Percentiles rank a stretch among this genome's conserved stretches.
These are phyloP conservation scores for Heliopora coerulea DNA, from an alignment of 92 coral and sea anemone species.

Conservation along the genomic window DNA sequence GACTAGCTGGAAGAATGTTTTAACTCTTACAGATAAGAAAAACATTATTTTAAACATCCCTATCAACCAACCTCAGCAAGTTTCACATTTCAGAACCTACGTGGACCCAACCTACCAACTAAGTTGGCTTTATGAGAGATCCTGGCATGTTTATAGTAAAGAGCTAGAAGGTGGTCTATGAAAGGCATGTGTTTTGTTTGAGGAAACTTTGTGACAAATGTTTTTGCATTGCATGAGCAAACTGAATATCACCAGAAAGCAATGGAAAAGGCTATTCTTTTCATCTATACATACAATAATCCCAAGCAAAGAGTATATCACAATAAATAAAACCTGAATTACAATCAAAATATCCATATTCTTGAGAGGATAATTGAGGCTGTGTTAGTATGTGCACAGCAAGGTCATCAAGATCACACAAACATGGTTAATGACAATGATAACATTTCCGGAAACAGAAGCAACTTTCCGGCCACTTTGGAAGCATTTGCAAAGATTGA, in stretches of 20 bases:
- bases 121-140: constrained; percentile 51
- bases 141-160: constrained; percentile 58
- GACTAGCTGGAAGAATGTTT: constrained; percentile 32
- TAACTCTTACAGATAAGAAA: constrained; percentile 38
- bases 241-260: too few species aligned
- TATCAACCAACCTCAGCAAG: too few species aligned
- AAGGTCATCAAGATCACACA: constrained; percentile 56
- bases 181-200: constrained; percentile 51
- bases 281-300: too few species aligned
- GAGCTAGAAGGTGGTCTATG: constrained; percentile 50
- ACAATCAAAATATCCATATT: constrained; percentile 47
- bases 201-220: too few species aligned
- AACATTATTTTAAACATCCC: constrained; percentile 20
- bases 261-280: too few species aligned
- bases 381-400: constrained; percentile 42
- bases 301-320: background rate
- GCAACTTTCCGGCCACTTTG: constrained; percentile 56
- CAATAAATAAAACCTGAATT: constrained; percentile 49
- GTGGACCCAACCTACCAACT: constrained; percentile 47
- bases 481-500: constrained; percentile 44
- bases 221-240: too few species aligned
- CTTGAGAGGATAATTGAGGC: constrained; percentile 54
- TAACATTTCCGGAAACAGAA: constrained; percentile 52
- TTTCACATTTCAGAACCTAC: background rate
- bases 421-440: constrained; percentile 49